These are phyloP conservation scores for Paramuricea clavata DNA, from an alignment of 92 coral and sea anemone genomes.

Conservation along the genomic window DNA sequence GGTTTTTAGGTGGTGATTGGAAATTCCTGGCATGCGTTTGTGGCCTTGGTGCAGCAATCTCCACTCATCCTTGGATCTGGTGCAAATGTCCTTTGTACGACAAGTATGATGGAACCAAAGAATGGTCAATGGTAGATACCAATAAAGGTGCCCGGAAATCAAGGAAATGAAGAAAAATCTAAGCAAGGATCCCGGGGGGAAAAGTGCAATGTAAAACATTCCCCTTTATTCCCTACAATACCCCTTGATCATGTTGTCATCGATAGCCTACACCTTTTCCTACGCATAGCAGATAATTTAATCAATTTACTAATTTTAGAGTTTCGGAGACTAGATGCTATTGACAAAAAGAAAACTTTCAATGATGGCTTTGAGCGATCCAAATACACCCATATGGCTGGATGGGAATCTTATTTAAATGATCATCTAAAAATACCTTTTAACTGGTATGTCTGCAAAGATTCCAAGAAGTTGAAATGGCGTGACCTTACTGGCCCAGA, in stretches of 20 bases:
- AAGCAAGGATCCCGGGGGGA: conserved; percentile 36
- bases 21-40: conserved; percentile 47
- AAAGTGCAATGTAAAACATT: conserved; percentile 46
- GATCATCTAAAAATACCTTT: conserved; percentile 48
- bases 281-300: conserved; percentile 55
- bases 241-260: conserved; percentile 62
- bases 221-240: conserved; percentile 37
- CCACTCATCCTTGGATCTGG: conserved; percentile 55
- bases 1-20: conserved; percentile 58
- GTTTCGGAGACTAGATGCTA: conserved; percentile 51
- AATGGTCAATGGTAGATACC: conserved; percentile 51
- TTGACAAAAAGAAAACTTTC: conserved; percentile 56
- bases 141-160: conserved; percentile 53
- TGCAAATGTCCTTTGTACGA: conserved; percentile 53
- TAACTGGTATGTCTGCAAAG: conserved; percentile 51
- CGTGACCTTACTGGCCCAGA: conserved; percentile 55
- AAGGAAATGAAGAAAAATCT: conserved; percentile 24
- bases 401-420: conserved; percentile 43
- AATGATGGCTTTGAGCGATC: conserved; percentile 38
- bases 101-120: conserved; percentile 41
- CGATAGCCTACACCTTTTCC: conserved; percentile 43
- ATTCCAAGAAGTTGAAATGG: conserved; percentile 56
- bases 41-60: conserved; percentile 57
- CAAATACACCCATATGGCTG: conserved; percentile 38
- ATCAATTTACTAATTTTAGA: conserved; percentile 55